Conservation (phyloP, 2,113 vertebrate genomes). For the Coreoperca whiteheadi region DNA sequence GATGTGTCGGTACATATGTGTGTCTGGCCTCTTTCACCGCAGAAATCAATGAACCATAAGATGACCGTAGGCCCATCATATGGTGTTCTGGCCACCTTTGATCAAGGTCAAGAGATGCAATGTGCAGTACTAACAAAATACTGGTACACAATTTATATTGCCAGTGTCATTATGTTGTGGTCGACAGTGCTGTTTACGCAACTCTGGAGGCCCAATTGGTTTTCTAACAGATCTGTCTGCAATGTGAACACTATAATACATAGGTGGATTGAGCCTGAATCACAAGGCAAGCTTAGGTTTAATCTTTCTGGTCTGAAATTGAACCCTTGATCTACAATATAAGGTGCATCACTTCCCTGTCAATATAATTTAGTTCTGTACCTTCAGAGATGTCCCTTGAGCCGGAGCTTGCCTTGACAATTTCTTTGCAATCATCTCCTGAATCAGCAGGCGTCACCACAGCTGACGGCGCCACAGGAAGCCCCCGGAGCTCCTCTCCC, state of each 20-base stretch:
- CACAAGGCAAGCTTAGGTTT: conserved; percentile 55
- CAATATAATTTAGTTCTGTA: conserved; percentile 63
- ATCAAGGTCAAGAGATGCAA: conserved; percentile 67
- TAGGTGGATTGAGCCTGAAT: conserved; percentile 59
- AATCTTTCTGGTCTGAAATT: conserved; percentile 64
- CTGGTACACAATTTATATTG: conserved; percentile 35
- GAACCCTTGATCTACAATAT: conserved; percentile 56
- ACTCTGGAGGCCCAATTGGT: conserved; percentile 57
- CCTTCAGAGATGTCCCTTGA: conserved; percentile 69
- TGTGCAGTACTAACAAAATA: conserved; percentile 51
- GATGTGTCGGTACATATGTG: conserved; percentile 22
- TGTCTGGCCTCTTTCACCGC: conserved; percentile 6
- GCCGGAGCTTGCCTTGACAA: conserved; percentile 33
- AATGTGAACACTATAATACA: conserved; percentile 54
- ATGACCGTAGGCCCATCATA: conserved; percentile 50
- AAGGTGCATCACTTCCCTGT: conserved; percentile 56
- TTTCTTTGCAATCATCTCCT: conserved; percentile 39
- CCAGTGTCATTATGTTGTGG: conserved; percentile 40
- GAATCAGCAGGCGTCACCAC: conserved; percentile 25
- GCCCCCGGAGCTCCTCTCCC: conserved; percentile 31
- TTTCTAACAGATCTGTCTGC: conserved; percentile 56
- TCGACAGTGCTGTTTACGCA: conserved; percentile 50
- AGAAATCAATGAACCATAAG: conserved; percentile 62
- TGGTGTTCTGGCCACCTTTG: conserved; percentile 50
- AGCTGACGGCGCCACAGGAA: conserved; percentile 34